phyloP scores from a whole-genome alignment of 2,888 invertebrate species.

The Pollenia amentaria region DNA sequence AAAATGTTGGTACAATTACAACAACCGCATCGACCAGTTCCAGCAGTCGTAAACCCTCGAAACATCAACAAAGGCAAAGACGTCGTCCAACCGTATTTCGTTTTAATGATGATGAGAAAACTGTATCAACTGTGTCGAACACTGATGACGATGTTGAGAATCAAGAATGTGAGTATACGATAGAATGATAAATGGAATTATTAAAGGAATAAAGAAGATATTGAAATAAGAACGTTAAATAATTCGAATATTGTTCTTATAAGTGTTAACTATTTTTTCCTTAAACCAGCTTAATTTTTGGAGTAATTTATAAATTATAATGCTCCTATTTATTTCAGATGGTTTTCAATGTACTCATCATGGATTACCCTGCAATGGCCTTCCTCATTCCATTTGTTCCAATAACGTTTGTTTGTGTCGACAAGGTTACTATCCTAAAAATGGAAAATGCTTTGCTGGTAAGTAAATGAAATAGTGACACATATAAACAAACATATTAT shows the following conservation, averaged over 20 bases:
- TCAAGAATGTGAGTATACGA: conserved; percentile 78
- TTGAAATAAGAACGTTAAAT: too few species aligned
- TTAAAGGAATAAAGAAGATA: too few species aligned
- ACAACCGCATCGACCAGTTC: conserved; percentile 77
- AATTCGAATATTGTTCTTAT: too few species aligned
- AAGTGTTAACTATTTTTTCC: too few species aligned
- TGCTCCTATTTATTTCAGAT: conserved; percentile 74
- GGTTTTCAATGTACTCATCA: conserved; percentile 81
- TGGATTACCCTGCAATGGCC: conserved; percentile 80
- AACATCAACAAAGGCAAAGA: conserved; percentile 60
- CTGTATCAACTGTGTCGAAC: conserved; percentile 82
- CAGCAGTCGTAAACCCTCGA: conserved; percentile 77
- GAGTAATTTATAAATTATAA: background rate
- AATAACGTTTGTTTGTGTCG: conserved; percentile 82
- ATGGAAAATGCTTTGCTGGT: conserved; percentile 83
- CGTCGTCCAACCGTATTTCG: conserved; percentile 76
- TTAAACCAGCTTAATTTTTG: too few species aligned
- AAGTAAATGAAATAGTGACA: conserved; percentile 15
- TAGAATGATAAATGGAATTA: too few species aligned
- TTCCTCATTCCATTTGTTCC: conserved; percentile 82
- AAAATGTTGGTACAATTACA: conserved; percentile 78
- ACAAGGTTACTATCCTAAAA: conserved; percentile 81
- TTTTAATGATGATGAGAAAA: conserved; percentile 82
- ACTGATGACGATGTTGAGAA: conserved; percentile 81
- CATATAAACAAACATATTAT: background rate